A percentile compares a stretch with the other conserved stretches of the same genome.
Evolutionary conservation across 2,888 invertebrate species (phyloP).

Genomic region (Diogma glabrata): DNA sequence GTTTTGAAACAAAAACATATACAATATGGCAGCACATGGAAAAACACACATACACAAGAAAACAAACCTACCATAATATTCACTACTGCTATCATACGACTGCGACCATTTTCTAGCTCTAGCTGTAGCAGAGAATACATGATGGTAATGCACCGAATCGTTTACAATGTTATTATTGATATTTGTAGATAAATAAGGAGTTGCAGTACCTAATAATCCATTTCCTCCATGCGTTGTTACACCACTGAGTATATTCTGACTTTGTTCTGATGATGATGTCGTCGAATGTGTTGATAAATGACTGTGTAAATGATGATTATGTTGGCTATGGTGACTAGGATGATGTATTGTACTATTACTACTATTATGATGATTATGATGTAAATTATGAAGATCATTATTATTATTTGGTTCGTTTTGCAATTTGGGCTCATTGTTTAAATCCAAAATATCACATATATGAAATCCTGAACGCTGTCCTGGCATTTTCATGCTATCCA

Average conservation of each 20-base stretch:
- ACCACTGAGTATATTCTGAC: conserved; percentile 12
- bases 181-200: conserved; percentile 29
- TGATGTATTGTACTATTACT: conserved; percentile 4
- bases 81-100: conserved; percentile 30
- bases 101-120: conserved; percentile 25
- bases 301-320: background rate
- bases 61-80: conserved; percentile 32
- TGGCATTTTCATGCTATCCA: conserved; percentile 74
- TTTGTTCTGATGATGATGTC: conserved; percentile 15
- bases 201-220: conserved; percentile 5
- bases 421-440: conserved; percentile 51
- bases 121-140: conserved; percentile 32
- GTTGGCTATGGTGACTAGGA: conserved; percentile 1
- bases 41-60: background rate
- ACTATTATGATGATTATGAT: conserved; percentile 13
- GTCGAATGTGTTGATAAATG: conserved; percentile 10
- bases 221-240: conserved; percentile 1
- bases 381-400: no score
- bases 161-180: conserved; percentile 17
- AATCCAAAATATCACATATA: conserved; percentile 85
- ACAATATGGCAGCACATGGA: no score
- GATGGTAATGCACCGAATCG: conserved; percentile 31
- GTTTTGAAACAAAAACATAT: no score
- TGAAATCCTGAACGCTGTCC: conserved; percentile 76
- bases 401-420: conserved; percentile 16